Conservation (phyloP, 2,113 vertebrate genomes). For the Neofelis nebulosa region DNA sequence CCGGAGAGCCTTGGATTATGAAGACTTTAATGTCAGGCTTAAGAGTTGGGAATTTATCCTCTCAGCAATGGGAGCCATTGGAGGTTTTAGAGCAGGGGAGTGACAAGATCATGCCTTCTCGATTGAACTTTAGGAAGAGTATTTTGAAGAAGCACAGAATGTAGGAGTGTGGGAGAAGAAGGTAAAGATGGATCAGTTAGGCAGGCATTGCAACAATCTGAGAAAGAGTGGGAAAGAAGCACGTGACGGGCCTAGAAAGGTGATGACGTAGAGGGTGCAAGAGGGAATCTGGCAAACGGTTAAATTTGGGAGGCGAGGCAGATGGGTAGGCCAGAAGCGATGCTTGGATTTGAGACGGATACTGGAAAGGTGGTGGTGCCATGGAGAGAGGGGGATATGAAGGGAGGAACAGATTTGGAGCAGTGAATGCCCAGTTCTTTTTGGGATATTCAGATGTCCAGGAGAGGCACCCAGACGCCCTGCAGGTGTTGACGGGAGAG, state of each 20-base stretch:
- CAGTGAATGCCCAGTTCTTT: not conserved
- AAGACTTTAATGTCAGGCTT: not conserved
- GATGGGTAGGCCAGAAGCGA: rapidly evolving
- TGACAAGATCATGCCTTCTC: not conserved
- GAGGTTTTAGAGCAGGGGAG: not conserved
- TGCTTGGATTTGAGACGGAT: not conserved
- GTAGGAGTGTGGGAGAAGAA: not conserved
- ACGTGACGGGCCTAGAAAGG: too few species aligned
- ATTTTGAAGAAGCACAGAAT: not conserved
- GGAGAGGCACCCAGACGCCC: not conserved
- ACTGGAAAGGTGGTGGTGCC: not conserved
- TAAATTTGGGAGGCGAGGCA: not conserved
- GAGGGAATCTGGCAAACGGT: not conserved
- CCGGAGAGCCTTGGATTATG: not conserved
- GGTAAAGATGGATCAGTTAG: not conserved
- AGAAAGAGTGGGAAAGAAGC: not conserved
- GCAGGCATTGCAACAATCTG: not conserved
- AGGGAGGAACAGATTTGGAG: not conserved
- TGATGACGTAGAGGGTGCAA: not conserved
- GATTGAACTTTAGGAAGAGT: not conserved
- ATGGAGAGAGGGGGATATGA: not conserved
- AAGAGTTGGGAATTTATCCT: not conserved
- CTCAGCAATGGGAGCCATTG: not conserved
- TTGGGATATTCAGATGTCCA: not conserved
- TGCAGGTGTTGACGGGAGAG: not conserved